Percentiles rank a stretch among this genome's conserved stretches.
Conservation (phyloP, 1,140 invertebrate species). For the Odontomachus brunneus region DNA sequence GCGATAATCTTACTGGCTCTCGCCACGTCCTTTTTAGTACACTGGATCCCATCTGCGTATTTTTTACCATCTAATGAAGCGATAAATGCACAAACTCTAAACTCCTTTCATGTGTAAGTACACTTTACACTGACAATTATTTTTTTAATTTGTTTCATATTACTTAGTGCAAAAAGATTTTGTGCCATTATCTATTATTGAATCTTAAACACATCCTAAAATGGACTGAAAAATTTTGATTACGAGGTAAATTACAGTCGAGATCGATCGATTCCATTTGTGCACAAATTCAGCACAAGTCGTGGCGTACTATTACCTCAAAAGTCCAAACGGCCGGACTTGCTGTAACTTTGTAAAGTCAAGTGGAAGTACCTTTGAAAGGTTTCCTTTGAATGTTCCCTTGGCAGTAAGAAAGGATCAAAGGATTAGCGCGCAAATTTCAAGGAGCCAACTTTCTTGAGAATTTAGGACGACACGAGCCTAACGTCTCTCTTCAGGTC, state of each 20-base stretch:
- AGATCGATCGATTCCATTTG: neutral
- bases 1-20: constrained; percentile 49
- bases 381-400: neutral
- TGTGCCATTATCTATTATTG: neutral
- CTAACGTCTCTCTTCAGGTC: constrained; percentile 14
- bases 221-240: neutral
- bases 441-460: constrained; percentile 29
- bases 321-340: neutral
- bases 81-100: neutral
- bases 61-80: constrained; percentile 9
- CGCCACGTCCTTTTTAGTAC: neutral
- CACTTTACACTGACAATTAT: neutral
- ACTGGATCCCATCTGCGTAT: neutral
- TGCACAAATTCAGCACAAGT: neutral
- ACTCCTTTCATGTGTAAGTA: neutral
- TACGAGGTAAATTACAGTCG: neutral
- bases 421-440: constrained; percentile 55
- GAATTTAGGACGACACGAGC: neutral
- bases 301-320: neutral
- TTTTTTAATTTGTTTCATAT: neutral
- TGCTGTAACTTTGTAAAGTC: constrained; percentile 57
- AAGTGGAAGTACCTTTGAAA: constrained; percentile 54
- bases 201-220: neutral
- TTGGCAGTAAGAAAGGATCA: constrained; percentile 63
- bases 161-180: neutral